These are phyloP conservation scores for Megalops atlanticus DNA, from an alignment of 2,113 vertebrate genomes.

Conservation along the genomic window DNA sequence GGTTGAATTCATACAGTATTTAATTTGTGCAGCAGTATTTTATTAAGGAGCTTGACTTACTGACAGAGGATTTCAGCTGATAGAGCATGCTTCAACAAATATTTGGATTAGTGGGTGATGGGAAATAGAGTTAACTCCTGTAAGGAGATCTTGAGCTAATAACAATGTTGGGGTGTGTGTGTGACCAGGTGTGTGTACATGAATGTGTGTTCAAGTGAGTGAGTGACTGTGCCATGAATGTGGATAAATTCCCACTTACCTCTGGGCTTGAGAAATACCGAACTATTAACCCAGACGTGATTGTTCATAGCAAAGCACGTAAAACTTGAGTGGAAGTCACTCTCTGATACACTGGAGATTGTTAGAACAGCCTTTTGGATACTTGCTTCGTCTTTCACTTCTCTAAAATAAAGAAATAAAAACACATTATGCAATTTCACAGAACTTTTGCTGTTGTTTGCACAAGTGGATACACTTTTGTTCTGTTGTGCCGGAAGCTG, in stretches of 20 bases:
- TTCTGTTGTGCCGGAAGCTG: too few relatives aligned
- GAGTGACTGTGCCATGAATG: too few relatives aligned
- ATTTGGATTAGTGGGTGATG: neutral
- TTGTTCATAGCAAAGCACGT: neutral
- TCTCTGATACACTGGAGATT: slow-evolving; percentile 51
- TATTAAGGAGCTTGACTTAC: neutral
- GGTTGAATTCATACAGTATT: neutral
- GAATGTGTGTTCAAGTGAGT: neutral
- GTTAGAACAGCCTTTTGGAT: slow-evolving; percentile 38
- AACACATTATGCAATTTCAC: neutral
- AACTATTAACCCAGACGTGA: accelerated
- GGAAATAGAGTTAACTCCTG: neutral
- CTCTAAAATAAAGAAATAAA: slow-evolving; percentile 25
- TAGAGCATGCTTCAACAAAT: too few relatives aligned
- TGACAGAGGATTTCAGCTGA: too few relatives aligned
- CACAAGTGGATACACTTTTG: too few relatives aligned
- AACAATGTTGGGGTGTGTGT: neutral
- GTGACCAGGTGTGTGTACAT: neutral
- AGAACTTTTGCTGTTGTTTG: neutral
- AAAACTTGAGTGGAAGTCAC: slow-evolving; percentile 50
- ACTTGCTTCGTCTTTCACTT: neutral
- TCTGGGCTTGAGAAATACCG: slow-evolving; percentile 44
- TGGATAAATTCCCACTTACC: slow-evolving; percentile 24
- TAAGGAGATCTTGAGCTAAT: neutral
- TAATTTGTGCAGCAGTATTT: neutral